Conservation (phyloP, 2,797 vertebrate genomes). For the Sebastes cheni region DNA sequence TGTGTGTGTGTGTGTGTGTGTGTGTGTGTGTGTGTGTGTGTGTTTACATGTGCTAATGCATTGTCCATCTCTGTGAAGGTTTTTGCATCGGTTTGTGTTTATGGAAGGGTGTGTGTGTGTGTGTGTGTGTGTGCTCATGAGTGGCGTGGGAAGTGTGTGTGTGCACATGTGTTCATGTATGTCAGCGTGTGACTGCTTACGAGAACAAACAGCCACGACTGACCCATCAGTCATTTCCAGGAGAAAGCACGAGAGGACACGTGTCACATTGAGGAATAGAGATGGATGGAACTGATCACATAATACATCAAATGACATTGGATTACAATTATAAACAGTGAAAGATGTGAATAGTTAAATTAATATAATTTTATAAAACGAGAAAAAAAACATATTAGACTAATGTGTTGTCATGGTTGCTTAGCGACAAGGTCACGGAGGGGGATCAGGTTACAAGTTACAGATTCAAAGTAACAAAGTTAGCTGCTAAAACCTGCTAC, state of each 20-base stretch:
- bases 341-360: neutral
- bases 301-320: neutral
- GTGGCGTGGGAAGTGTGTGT: neutral
- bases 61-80: constrained; percentile 19
- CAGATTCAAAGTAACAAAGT: too few relatives aligned
- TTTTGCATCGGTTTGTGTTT: constrained; percentile 19
- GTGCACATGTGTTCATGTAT: neutral
- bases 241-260: neutral
- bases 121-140: neutral
- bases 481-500: too few relatives aligned
- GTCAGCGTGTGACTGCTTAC: neutral
- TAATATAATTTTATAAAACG: too few relatives aligned
- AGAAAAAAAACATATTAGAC: too few relatives aligned
- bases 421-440: too few relatives aligned
- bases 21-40: constrained; percentile 26
- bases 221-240: neutral
- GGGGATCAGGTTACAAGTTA: too few relatives aligned
- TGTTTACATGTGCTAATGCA: constrained; percentile 46
- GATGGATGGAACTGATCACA: neutral
- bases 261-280: neutral
- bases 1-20: neutral
- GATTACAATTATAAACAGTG: neutral
- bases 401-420: too few relatives aligned
- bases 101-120: neutral
- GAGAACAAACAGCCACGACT: neutral